Percentiles rank a stretch among this genome's conserved stretches.
These are phyloP conservation scores for Lepidurus apus DNA, from an alignment of 1,140 invertebrate species.

Conservation along the genomic window DNA sequence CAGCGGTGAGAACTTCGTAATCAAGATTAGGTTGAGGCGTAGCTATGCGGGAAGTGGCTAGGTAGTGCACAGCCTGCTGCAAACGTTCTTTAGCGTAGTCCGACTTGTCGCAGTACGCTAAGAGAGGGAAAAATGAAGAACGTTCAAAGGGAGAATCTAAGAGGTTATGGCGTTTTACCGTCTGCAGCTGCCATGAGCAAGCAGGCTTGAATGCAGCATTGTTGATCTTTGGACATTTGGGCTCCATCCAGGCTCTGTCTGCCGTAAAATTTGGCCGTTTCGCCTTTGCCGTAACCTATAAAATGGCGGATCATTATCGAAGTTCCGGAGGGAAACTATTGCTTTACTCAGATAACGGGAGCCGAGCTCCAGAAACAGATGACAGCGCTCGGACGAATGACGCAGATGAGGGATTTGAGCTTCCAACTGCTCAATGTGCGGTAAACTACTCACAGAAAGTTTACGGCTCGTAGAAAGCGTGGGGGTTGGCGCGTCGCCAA, in stretches of 20 bases:
- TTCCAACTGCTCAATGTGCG: constrained; percentile 4
- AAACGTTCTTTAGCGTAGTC: not conserved
- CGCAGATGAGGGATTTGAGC: constrained; percentile 4
- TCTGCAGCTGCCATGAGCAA: constrained; percentile 17
- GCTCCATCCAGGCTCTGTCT: not conserved
- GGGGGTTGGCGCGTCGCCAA: not conserved
- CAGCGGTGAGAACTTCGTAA: not conserved
- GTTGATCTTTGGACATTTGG: constrained; percentile 21
- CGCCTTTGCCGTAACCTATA: constrained; percentile 2
- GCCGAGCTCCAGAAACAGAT: not conserved
- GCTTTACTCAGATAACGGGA: not conserved
- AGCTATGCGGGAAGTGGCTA: not conserved
- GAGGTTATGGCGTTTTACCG: not conserved
- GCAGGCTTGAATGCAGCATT: not conserved
- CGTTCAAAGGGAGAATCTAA: not conserved
- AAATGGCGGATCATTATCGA: not conserved
- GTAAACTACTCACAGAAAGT: constrained; percentile 7
- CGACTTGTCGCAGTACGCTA: not conserved
- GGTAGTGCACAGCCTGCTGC: not conserved
- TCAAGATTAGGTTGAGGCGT: not conserved
- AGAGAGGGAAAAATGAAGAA: not conserved
- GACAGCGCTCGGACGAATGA: not conserved
- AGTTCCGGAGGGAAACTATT: not conserved
- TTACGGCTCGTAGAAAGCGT: not conserved
- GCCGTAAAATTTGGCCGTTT: constrained; percentile 9